Conservation (phyloP, 2,888 invertebrate genomes). For the Linnaemya vulpina region DNA sequence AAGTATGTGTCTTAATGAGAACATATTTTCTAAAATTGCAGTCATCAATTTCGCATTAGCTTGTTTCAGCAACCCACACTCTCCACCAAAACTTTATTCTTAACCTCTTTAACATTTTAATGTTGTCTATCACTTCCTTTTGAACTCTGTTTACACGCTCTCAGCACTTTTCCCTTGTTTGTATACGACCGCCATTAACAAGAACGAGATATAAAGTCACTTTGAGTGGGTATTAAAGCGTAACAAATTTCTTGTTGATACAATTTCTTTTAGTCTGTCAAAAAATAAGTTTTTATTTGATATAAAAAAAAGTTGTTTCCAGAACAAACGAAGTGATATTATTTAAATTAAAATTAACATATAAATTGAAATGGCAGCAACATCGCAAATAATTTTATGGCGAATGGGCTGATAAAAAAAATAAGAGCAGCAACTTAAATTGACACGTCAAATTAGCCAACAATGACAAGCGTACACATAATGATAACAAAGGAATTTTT, state of each 20-base stretch:
- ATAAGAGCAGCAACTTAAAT: neutral
- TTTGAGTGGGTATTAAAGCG: constrained; percentile 52
- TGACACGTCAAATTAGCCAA: constrained; percentile 11
- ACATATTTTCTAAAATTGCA: constrained; percentile 10
- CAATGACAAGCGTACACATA: neutral
- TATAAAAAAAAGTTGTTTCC: constrained; percentile 21
- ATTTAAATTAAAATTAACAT: constrained; percentile 56
- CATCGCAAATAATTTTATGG: constrained; percentile 20
- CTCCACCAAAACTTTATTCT: too few relatives aligned
- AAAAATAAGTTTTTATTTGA: neutral
- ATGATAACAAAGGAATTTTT: constrained; percentile 5
- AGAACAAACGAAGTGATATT: constrained; percentile 28
- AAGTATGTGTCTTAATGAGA: neutral
- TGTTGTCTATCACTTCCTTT: neutral
- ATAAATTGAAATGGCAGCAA: constrained; percentile 49
- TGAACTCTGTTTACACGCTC: constrained; percentile 13
- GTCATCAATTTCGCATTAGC: constrained; percentile 24
- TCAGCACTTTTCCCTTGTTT: neutral
- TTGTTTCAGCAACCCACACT: neutral
- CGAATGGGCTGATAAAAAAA: neutral
- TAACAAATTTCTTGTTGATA: constrained; percentile 39
- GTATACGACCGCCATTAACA: neutral
- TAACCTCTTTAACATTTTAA: constrained; percentile 17
- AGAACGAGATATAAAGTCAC: constrained; percentile 14
- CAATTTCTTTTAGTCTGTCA: constrained; percentile 20